Base-by-base conservation (phyloP, 2,888 invertebrate species). In the Branchellion lobata region DNA sequence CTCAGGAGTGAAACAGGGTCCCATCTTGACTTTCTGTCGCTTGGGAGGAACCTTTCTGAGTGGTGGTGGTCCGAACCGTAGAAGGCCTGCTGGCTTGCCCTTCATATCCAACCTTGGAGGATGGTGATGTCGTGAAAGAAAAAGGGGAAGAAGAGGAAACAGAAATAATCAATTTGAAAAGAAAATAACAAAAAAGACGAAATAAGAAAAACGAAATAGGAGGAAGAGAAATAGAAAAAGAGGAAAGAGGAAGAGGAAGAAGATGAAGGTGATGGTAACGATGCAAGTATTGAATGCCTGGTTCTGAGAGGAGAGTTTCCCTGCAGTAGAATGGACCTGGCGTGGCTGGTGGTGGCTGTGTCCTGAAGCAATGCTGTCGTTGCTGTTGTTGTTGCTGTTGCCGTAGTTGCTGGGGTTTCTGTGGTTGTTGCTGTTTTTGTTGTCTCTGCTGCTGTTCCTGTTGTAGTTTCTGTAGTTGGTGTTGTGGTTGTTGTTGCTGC, bases 1-100 rank as follows among this genome's bases (percentile, higher is more conserved):
- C 86, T 95, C 95, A 73, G 94, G 93, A 40, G 92, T 92, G 83
- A 94, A 94, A 85, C 94, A 94, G 90, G 89, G 14, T 93, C 90
- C 11, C 75, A 0, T 92, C 92, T 87, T 93, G 92, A 74, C 61
- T 27, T 53, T 36, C 34, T 53, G 34, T 14, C 34, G 33, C 47
- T 33, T 18, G 2, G 3, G 3, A 5, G 65, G 51, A 1, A 27
- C 27, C 69, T 73, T 34, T 24, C 18, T 79, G 3, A 73, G 40
- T 21, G 80, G 53, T 53, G 34, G 11, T 24, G 24, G 78, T 34
- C 8, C 80, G 24, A 69, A 69, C 8, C 69, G 31, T 21, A 65
- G 65, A 3, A 34, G 3, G 69, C 69, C 69, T 5, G 8, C 34
- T 69, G 34, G 27, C 29, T 57, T 57, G 3, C 24, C n/a, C 61